Conservation (phyloP, 2,888 invertebrate species). For the Leucozona laternaria region DNA sequence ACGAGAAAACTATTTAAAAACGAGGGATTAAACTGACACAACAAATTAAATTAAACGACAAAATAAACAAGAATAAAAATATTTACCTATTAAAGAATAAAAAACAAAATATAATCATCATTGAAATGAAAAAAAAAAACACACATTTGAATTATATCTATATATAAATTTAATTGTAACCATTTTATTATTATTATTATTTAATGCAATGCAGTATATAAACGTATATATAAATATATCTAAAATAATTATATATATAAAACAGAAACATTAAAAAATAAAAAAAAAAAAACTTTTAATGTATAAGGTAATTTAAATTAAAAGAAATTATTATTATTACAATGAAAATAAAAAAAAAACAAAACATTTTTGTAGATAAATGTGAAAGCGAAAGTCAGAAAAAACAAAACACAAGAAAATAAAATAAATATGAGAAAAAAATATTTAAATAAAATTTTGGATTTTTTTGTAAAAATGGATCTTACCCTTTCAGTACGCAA, state of each 20-base stretch:
- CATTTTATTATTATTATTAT: conserved; percentile 73
- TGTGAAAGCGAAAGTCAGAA: conserved; percentile 76
- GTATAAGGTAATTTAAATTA: conserved; percentile 74
- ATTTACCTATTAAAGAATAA: conserved; percentile 66
- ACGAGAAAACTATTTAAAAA: conserved; percentile 54
- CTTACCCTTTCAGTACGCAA: neutral
- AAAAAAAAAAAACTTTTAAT: conserved; percentile 54
- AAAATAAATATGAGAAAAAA: conserved; percentile 75
- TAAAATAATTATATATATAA: conserved; percentile 67
- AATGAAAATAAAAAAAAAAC: conserved; percentile 44
- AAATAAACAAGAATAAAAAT: conserved; percentile 49
- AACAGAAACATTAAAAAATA: conserved; percentile 43
- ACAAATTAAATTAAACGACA: conserved; percentile 12
- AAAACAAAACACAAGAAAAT: conserved; percentile 62
- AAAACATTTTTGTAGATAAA: conserved; percentile 76
- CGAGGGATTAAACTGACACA: conserved; percentile 60
- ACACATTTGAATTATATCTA: conserved; percentile 65
- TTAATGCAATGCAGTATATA: conserved; percentile 75
- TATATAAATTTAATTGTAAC: conserved; percentile 63
- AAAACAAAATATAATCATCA: conserved; percentile 63
- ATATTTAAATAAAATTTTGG: conserved; percentile 68
- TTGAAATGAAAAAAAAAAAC: conserved; percentile 42
- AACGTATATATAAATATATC: conserved; percentile 72
- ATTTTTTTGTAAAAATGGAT: conserved; percentile 23
- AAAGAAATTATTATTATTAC: conserved; percentile 74